phyloP scores from a whole-genome alignment of 1,140 invertebrate genomes.

The Probaryconus sp. region DNA sequence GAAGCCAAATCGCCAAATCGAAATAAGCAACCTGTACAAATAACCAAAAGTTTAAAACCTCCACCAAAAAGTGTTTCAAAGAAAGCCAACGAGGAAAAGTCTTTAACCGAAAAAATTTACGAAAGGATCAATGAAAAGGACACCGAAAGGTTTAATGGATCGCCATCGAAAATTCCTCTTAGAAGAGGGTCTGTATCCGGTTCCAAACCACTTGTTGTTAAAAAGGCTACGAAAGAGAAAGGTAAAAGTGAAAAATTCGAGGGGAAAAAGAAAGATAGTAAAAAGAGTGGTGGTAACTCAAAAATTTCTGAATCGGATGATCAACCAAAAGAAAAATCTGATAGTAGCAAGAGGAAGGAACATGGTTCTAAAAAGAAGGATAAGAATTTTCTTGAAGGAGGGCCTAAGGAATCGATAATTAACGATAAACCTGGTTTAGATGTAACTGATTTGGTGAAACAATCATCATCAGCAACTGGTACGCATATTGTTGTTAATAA shows the following conservation, averaged over 20 bases:
- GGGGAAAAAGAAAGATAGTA: too few species aligned
- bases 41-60: conserved; percentile 25
- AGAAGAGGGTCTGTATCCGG: conserved; percentile 50
- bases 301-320: too few species aligned
- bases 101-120: conserved; percentile 9
- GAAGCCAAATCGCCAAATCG: conserved; percentile 18
- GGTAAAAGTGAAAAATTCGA: conserved; percentile 27
- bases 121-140: conserved; percentile 49
- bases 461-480: conserved; percentile 65
- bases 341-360: conserved; percentile 15
- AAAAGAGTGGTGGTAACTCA: too few species aligned
- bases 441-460: conserved; percentile 68
- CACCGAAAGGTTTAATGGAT: conserved; percentile 51
- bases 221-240: conserved; percentile 10
- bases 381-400: conserved; percentile 6
- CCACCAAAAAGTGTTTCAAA: conserved; percentile 35
- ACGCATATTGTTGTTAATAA: conserved; percentile 75
- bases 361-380: conserved; percentile 17
- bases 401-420: conserved; percentile 12
- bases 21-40: conserved; percentile 27
- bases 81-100: conserved; percentile 13
- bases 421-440: conserved; percentile 54
- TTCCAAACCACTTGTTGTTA: conserved; percentile 14
- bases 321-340: conserved; percentile 24
- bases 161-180: conserved; percentile 71